Evolutionary conservation across 2,888 invertebrate genomes (phyloP), one percentile per base, ranked within the genome.

Genomic region (Cecidostiba fungosa): DNA sequence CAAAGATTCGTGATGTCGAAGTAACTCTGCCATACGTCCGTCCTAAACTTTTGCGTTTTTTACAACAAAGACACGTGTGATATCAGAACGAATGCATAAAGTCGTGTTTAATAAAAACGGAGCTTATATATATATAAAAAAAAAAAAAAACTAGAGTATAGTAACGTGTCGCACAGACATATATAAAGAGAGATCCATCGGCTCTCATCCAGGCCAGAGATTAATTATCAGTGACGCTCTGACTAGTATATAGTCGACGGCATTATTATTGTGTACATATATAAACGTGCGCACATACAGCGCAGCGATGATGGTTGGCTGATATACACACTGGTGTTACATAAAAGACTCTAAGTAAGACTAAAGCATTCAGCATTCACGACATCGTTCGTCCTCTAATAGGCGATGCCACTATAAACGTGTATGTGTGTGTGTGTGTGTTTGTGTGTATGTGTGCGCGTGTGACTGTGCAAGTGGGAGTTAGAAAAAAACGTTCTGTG

Each of bases 331-430:
- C 78, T 73, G 87, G 86, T 87, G 59, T 88, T 86, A 88, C 88
- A 85, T 82, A 88, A 86, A 85, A 88, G 82, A 85, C 78, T 88
- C 88, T 89, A 88, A 88, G 86, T 87, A 83, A 88, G 84, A 89
- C 90, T 91, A 90, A 91, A 91, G 91, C 92, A 91, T 92, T 92
- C 91, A 89, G 89, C 92, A 92, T 92, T 92, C 92, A 89, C 90
- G 91, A 90, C 89, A 90, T 90, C 89, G 79, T 87, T 82, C 62
- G 70, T 87, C 87, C 87, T 88, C 85, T 86, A 85, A 29, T 54
- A 85, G 85, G 82, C 76, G 82, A 85, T 54, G 80, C 26, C 76
- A 77, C 54, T 59, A n/a, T 12, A 26, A 3, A 77, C 69, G 66
- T 72, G n/a, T 72, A 16, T 79, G 81, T 78, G 82, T 77, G 86